Conservation (phyloP, 1,140 invertebrate species). For the Callitettix versicolor region DNA sequence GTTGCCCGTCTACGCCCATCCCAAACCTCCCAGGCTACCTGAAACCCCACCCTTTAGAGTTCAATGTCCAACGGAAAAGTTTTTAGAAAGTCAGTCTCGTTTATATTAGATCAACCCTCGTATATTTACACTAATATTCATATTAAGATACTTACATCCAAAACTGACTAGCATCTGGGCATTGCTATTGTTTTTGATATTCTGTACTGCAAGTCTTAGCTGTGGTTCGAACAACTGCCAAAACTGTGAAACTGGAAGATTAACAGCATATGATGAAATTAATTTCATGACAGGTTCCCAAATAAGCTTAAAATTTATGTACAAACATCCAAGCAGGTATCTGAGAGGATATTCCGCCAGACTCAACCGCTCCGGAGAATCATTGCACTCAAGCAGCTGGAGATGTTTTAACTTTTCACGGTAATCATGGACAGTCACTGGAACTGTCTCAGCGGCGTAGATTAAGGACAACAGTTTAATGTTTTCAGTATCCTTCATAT, state of each 20-base stretch:
- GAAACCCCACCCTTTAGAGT: no score
- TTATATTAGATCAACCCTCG: no score
- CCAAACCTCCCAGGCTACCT: no score
- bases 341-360: conserved; percentile 42
- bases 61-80: no score
- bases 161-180: no score
- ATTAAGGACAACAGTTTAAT: conserved; percentile 49
- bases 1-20: no score
- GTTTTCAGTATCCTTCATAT: conserved; percentile 23
- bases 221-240: conserved; percentile 63
- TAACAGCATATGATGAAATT: conserved; percentile 57
- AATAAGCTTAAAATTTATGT: conserved; percentile 76
- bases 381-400: conserved; percentile 48
- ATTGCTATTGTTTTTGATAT: no score
- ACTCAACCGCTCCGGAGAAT: not conserved
- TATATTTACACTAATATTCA: no score
- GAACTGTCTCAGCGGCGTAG: conserved; percentile 54
- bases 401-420: conserved; percentile 61
- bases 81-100: no score
- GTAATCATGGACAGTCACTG: conserved; percentile 59
- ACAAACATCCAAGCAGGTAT: conserved; percentile 71
- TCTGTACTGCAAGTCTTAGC: conserved; percentile 38
- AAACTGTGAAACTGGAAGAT: conserved; percentile 53
- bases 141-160: no score
- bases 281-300: conserved; percentile 74